A percentile compares a stretch with the other conserved stretches of the same genome.
Evolutionary conservation across 2,888 invertebrate genomes (phyloP).

Genomic region (Marasmarcha lunaedactyla): DNA sequence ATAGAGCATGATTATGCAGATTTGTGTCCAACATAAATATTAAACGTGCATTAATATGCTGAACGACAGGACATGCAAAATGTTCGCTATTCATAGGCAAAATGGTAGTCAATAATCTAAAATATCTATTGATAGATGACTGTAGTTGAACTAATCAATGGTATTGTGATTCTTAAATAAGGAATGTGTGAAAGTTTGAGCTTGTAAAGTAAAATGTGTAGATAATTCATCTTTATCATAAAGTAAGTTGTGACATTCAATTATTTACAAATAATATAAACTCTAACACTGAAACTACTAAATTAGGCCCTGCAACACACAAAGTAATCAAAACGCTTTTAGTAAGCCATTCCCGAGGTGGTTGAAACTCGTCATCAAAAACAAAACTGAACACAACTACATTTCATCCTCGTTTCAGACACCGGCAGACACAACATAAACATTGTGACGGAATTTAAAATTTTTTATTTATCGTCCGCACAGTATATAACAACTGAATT

Average conservation of each 20-base stretch:
- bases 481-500: constrained; percentile 22
- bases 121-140: constrained; percentile 19
- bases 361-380: too few relatives aligned
- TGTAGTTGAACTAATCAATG: too few relatives aligned
- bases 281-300: too few relatives aligned
- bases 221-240: neutral
- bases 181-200: too few relatives aligned
- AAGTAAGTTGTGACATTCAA: neutral
- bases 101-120: constrained; percentile 23
- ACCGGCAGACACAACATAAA: too few relatives aligned
- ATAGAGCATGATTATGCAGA: constrained; percentile 65
- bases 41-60: constrained; percentile 67
- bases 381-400: too few relatives aligned
- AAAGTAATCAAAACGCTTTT: too few relatives aligned
- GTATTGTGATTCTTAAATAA: too few relatives aligned
- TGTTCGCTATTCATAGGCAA: constrained; percentile 45
- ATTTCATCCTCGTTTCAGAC: too few relatives aligned
- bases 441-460: constrained; percentile 2
- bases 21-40: constrained; percentile 66
- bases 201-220: neutral
- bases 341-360: too few relatives aligned
- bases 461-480: neutral
- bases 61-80: constrained; percentile 60
- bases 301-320: too few relatives aligned
- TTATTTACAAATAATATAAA: neutral